Base-by-base conservation (phyloP, 2,113 vertebrate genomes). In the Misgurnus anguillicaudatus region DNA sequence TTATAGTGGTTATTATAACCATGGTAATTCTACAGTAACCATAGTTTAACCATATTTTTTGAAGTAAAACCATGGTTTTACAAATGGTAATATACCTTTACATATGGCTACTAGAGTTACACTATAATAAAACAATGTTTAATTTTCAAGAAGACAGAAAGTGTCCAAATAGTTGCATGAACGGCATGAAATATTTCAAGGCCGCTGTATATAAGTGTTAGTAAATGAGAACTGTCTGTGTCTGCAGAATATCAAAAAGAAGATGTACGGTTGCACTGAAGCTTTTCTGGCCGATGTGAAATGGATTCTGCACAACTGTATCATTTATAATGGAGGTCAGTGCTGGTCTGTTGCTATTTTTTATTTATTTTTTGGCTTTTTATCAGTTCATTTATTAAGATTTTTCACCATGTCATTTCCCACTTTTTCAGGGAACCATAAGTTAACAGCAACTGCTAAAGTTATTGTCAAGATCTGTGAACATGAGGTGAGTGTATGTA, bases 241-340 rank as follows among this genome's bases (percentile, higher is more conserved):
- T 82, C 61, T 64, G 45, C 85, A 99, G 97, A 99, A 98, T 86
- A 95, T 98, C 84, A 99, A 98, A 89, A 99, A 98, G 95, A 99
- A 96, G 92, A 97, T 98, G 95, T 99, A 96, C 51, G 97, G 97
- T 86, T 99, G 97, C 90, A 99, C 97, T 3, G 97, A 99, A 92
- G 96, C 97, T 80, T 99, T 98, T 91, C 91, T 99, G 88, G 97
- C 97, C 53, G 97, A 99, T 73, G 95, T 96, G 88, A 99, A 99
- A 89, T 98, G 97, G 97, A 99, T 99, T 87, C 93, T 99, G 83
- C 97, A 99, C 93, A 99, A 99, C 90, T 99, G 97, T 89, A 99
- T 99, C 87, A 99, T 99, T 90, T 99, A 99, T 89, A 99, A 99
- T 74, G 97, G 97, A 87, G 97, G 97, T 97, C 81, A 16, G 87